Conservation (phyloP, 2,888 invertebrate genomes). For the Smittia aterrima region DNA sequence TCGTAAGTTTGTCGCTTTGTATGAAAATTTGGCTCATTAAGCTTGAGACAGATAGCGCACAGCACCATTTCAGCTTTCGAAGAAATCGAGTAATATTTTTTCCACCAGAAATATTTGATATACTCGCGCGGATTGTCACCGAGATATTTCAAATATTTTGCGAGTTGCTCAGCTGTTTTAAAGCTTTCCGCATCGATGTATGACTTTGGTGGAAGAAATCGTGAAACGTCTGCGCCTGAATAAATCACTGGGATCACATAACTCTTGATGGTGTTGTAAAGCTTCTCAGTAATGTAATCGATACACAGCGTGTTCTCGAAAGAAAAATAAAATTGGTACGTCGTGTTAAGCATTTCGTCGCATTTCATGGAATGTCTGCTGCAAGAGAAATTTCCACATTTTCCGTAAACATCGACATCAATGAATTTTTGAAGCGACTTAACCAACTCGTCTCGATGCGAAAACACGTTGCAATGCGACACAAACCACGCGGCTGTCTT, state of each 20-base stretch:
- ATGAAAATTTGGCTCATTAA: slow-evolving; percentile 46
- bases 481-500: slow-evolving; percentile 61
- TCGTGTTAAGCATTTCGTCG: slow-evolving; percentile 52
- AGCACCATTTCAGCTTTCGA: slow-evolving; percentile 45
- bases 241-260: slow-evolving; percentile 64
- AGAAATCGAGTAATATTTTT: slow-evolving; percentile 56
- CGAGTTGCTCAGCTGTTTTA: slow-evolving; percentile 58
- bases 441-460: slow-evolving; percentile 54
- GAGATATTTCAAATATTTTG: slow-evolving; percentile 56
- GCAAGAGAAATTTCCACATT: slow-evolving; percentile 57
- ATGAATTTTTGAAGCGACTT: slow-evolving; percentile 58
- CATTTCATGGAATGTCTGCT: slow-evolving; percentile 49
- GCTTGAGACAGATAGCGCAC: slow-evolving; percentile 46
- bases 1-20: slow-evolving; percentile 48
- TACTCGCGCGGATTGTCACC: slow-evolving; percentile 57
- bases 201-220: slow-evolving; percentile 61
- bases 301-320: slow-evolving; percentile 69
- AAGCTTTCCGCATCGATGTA: slow-evolving; percentile 67
- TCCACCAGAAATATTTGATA: slow-evolving; percentile 67
- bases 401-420: slow-evolving; percentile 63
- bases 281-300: slow-evolving; percentile 70
- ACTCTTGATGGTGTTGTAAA: slow-evolving; percentile 47
- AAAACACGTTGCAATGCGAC: slow-evolving; percentile 56
- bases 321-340: slow-evolving; percentile 66
- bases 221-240: slow-evolving; percentile 64